Conservation (phyloP, 2,113 vertebrate genomes). For the Camelus bactrianus region DNA sequence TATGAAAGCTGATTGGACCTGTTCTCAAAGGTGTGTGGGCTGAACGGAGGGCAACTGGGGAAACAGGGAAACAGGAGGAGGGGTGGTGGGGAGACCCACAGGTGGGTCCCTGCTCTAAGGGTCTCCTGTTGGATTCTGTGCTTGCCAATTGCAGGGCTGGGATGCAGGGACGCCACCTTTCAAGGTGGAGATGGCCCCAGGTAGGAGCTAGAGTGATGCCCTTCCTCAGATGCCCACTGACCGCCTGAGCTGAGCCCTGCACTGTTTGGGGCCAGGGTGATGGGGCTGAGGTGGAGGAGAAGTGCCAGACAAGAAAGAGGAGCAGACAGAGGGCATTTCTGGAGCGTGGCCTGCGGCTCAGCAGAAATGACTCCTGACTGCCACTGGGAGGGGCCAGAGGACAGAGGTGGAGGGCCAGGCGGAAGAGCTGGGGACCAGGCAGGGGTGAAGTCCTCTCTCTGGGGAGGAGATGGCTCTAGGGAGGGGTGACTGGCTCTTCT, state of each 20-base stretch:
- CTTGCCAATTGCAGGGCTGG: too few relatives aligned
- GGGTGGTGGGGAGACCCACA: neutral
- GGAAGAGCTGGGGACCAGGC: neutral
- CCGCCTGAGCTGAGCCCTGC: neutral
- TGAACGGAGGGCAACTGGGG: neutral
- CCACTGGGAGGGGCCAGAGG: neutral
- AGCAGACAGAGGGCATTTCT: neutral
- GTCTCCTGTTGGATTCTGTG: too few relatives aligned
- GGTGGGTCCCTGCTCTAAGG: neutral
- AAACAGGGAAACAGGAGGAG: neutral
- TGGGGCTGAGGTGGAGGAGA: neutral
- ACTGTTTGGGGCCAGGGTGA: neutral
- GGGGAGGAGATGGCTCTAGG: neutral
- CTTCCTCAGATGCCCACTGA: neutral
- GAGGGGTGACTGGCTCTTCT: neutral
- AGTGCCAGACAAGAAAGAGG: neutral
- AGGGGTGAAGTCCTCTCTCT: neutral
- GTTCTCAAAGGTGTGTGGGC: neutral
- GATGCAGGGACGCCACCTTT: neutral
- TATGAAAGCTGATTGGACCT: neutral
- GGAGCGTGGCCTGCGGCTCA: neutral
- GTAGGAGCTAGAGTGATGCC: neutral
- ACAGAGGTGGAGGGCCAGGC: neutral
- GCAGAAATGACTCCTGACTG: neutral
- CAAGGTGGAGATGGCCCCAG: neutral